These are phyloP conservation scores for Apis laboriosa DNA, from an alignment of 1,140 invertebrate species.

Conservation along the genomic window DNA sequence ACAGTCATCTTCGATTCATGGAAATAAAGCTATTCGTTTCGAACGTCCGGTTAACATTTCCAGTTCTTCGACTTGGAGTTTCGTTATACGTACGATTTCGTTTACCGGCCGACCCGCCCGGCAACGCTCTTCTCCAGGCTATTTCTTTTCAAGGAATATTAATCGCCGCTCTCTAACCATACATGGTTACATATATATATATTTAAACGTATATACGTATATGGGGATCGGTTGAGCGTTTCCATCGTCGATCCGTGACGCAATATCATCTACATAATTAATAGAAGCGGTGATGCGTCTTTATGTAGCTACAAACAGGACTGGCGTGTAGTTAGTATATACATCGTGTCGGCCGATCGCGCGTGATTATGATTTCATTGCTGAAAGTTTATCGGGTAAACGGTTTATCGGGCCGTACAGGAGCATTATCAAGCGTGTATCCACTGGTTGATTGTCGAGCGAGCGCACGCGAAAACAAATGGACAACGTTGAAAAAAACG, in stretches of 20 bases:
- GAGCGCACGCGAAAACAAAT: conserved; percentile 30
- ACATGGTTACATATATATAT: neutral
- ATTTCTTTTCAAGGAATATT: conserved; percentile 22
- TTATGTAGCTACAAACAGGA: conserved; percentile 68
- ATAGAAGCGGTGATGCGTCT: conserved; percentile 67
- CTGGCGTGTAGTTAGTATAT: conserved; percentile 69
- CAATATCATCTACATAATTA: conserved; percentile 71
- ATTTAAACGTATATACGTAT: conserved; percentile 13
- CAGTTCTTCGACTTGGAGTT: neutral
- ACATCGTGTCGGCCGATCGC: conserved; percentile 62
- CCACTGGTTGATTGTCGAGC: conserved; percentile 26
- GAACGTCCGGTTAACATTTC: too few species aligned
- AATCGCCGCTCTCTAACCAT: neutral
- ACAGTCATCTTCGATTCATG: neutral
- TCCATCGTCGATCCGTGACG: conserved; percentile 39
- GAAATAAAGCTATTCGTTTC: neutral
- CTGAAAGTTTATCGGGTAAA: conserved; percentile 51
- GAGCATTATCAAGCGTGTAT: conserved; percentile 49
- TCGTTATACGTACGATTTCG: neutral
- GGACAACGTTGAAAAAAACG: conserved; percentile 23
- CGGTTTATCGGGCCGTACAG: conserved; percentile 50
- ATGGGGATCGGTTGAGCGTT: conserved; percentile 31
- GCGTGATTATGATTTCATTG: conserved; percentile 67
- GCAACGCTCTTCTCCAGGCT: neutral
- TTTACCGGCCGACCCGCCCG: neutral